Evolutionary conservation across 2,113 vertebrate species (phyloP), one percentile per base, ranked within the genome.

Genomic region (Myocastor coypus): DNA sequence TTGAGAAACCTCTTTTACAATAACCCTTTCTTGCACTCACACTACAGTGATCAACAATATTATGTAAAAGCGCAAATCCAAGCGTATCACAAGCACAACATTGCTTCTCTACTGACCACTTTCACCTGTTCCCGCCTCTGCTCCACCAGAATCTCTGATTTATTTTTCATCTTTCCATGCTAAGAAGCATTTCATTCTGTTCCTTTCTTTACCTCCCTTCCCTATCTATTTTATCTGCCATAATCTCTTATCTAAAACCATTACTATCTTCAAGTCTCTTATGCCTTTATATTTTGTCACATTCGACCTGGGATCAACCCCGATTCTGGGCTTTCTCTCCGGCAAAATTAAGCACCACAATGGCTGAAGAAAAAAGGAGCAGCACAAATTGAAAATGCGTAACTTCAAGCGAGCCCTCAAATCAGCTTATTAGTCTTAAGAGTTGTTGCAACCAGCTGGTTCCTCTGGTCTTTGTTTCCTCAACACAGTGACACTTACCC

Each of bases 241-340:
- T 66, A 89, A 28, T 75, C 20, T 24, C 87, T 57, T 46, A 85
- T 73, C 80, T 87, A 37, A 77, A 77, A 77, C 57, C 83, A 94
- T 9, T 91, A 22, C 89, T 75, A 63, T 5, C 63, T 28, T 30
- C 63, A 75, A 84, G 3, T 68, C 42, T 61, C 77, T 84, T 87
- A 11, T 34, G 30, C 6, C 34, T 87, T 68, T 63, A 13, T 66
- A 50, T 91, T 94, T 89, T 92, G 28, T 64, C 71, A 71, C 46
- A 95, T n/a, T 22, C 37, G 91, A 66, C 17, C 26, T 86, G 55
- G 28, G 5, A 64, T 64, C 87, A 78, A 68, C 9, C 34, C 42
- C 78, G 9, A 5, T 83, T 1, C 24, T 55, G 9, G 46, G 26
- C 17, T 83, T 83, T 94, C 66, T 83, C 46, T 87, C 16, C 77